Evolutionary conservation across 2,888 invertebrate genomes (phyloP), one percentile per base, ranked within the genome.

Genomic region (Dryobotodes eremita): DNA sequence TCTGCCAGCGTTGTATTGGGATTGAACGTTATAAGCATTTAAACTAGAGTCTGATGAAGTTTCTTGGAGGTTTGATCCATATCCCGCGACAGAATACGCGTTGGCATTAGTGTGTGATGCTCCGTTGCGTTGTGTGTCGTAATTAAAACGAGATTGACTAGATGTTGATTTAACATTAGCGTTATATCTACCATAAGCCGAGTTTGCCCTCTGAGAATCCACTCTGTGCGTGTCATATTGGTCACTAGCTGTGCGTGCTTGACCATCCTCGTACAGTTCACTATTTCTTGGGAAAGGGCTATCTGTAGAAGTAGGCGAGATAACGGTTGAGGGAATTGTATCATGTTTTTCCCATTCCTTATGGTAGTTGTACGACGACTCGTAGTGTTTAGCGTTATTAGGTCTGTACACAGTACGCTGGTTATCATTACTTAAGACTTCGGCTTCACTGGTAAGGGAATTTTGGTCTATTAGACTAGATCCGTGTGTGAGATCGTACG

Each of bases 281-380:
- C 94, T 95, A 68, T 95, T 93, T 82, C 83, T 86, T 20, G 93
- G 89, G 70, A 92, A 91, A 15, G 94, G 92, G 62, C 89, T 93
- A 75, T 88, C 89, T 11, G 94, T 94, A 26, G 94, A 92, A 59
- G 92, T 84, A 71, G 90, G 83, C 61, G 91, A 69, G 71, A 92
- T 84, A 46, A 89, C 79, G 48, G 87, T 84, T 53, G 89, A 86
- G 36, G 96, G 95, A 71, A 90, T 87, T 15, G 91, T 90, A 71
- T 95, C 91, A 80, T 95, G 96, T 86, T 95, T 96, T 89, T 97
- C 96, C 97, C 96, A 97, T 92, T 95, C 91, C 86, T 97, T 97
- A 61, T 89, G 93, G 80, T 97, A 97, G 75, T 92, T 95, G 82
- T 96, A 96, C 31, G 95, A 94, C 17, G 96, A 94, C 88, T 97